Evolutionary conservation across 2,113 vertebrate species (phyloP), one percentile per base, ranked within the genome.

Genomic region (Hypocryptadius cinnamomeus): DNA sequence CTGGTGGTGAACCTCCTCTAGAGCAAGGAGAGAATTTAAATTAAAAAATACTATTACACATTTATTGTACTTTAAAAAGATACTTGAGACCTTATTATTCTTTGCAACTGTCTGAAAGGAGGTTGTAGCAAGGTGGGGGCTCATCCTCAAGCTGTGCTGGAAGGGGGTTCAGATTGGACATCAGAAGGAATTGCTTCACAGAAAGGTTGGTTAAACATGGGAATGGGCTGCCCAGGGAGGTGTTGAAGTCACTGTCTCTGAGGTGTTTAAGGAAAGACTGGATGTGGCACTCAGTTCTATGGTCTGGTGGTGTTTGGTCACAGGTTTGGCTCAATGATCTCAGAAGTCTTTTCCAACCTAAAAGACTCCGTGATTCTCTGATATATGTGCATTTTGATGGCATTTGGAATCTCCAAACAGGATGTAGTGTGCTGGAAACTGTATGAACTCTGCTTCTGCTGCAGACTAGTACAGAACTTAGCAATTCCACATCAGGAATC

Each of bases 241-340:
- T 69, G 22, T 8, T 82, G 54, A 40, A 68, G 24, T 61, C 56
- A 23, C 18, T 23, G 21, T 83, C 33, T 31, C 60, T 66, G 77
- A 45, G 8, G 22, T 70, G 27, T 56, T 77, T 20, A 63, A 63
- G 21, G 20, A 69, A 54, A 7, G 31, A 23, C 22, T 77, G 63
- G 63, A 42, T 22, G 14, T 69, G 30, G 21, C 40, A 19, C 31
- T 70, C 42, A 48, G 15, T 77, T 39, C 47, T 35, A 4, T 35
- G 63, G 11, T 69, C 40, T 76, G 18, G 6, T 54, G 35, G 40
- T 70, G 35, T 77, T 83, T 27, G 17, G 13, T 63, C 71, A 63
- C 10, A 56, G 18, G 10, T 5, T 83, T 40, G 4, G 33, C 25
- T 56, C 0, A 0, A 19, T 31, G 25, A 40, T 48, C 54, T 61